Evolutionary conservation across 1,140 invertebrate species (phyloP).

Genomic region (Schlechtendalia chinensis): DNA sequence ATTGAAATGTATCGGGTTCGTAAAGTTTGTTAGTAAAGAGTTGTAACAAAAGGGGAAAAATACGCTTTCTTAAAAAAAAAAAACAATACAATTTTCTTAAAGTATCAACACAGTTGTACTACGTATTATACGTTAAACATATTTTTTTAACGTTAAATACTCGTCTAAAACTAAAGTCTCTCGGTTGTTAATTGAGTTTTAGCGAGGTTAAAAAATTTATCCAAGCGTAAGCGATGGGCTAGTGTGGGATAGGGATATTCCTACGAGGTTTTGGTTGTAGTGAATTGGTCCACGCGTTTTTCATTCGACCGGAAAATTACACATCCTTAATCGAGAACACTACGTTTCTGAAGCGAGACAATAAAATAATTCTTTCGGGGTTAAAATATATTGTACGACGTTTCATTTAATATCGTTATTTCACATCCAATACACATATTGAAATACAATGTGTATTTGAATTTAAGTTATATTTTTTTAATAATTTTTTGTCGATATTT

Average conservation of each 20-base stretch:
- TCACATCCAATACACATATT: neutral
- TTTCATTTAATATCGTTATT: neutral
- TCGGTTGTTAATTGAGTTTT: neutral
- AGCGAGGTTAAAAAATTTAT: neutral
- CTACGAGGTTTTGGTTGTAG: neutral
- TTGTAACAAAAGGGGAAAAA: neutral
- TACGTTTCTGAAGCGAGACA: neutral
- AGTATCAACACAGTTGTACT: neutral
- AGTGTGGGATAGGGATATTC: neutral
- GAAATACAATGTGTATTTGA: neutral
- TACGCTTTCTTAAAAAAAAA: too few relatives aligned
- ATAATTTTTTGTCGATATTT: neutral
- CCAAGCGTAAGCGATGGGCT: too few relatives aligned
- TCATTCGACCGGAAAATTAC: neutral
- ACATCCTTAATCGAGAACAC: neutral
- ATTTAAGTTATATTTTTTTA: neutral
- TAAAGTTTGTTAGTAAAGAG: conserved; percentile 3
- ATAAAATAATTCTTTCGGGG: neutral
- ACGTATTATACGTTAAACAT: neutral
- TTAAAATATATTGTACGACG: neutral
- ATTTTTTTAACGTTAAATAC: neutral
- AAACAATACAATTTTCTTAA: neutral
- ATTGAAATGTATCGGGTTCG: conserved; percentile 16
- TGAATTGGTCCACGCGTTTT: neutral
- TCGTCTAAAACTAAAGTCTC: neutral